These are phyloP conservation scores for Cardinalis cardinalis DNA, from an alignment of 2,113 vertebrate species.

Conservation along the genomic window DNA sequence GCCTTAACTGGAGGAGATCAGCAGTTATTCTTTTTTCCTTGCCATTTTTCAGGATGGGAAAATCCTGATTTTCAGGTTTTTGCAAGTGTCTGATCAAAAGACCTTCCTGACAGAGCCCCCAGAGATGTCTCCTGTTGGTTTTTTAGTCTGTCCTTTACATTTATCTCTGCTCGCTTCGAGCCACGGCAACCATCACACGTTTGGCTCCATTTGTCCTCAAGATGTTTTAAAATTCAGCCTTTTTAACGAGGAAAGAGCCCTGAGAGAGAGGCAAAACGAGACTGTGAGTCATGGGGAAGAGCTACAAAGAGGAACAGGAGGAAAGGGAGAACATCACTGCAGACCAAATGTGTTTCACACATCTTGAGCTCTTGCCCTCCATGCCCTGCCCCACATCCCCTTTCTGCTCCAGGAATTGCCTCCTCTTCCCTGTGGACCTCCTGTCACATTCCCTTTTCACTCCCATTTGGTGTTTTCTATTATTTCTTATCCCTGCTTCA, in stretches of 20 bases:
- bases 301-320: not conserved
- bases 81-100: not conserved
- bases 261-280: not conserved
- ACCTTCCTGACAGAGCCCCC: not conserved
- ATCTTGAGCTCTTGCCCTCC: not conserved
- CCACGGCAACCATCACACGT: not conserved
- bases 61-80: not conserved
- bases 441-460: not conserved
- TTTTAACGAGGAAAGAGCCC: not conserved
- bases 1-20: not conserved
- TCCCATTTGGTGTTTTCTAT: not conserved
- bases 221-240: not conserved
- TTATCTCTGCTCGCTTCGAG: not conserved
- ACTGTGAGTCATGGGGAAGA: not conserved
- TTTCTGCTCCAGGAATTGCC: not conserved
- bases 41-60: not conserved
- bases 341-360: not conserved
- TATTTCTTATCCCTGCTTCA: not conserved
- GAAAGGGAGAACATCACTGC: not conserved
- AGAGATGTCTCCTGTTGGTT: not conserved
- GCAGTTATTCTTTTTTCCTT: not conserved
- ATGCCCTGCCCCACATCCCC: not conserved
- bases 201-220: not conserved
- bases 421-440: not conserved
- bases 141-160: not conserved